Evolutionary conservation across 92 coral and sea anemone genomes (phyloP).

Genomic region (Epizoanthus scotinus): DNA sequence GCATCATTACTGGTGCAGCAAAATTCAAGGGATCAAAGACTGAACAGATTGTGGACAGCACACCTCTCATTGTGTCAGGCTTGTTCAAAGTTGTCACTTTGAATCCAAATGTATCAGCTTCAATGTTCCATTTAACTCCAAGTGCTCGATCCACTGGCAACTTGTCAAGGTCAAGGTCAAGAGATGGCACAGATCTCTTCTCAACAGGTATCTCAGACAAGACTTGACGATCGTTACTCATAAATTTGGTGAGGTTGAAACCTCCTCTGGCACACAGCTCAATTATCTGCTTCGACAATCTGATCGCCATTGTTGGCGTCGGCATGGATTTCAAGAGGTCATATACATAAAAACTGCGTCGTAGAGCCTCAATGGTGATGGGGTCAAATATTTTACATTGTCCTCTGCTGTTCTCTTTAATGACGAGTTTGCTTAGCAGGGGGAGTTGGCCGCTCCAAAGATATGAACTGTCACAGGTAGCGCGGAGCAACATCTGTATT

Average conservation of each 20-base stretch:
- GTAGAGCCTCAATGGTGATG: slow-evolving; percentile 29
- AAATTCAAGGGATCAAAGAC: slow-evolving; percentile 61
- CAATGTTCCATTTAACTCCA: slow-evolving; percentile 56
- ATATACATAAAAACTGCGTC: slow-evolving; percentile 53
- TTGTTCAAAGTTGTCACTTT: slow-evolving; percentile 46
- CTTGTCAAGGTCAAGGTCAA: slow-evolving; percentile 52
- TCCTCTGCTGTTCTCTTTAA: slow-evolving; percentile 48
- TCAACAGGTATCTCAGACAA: slow-evolving; percentile 32
- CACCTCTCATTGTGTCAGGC: slow-evolving; percentile 64
- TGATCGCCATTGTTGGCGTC: slow-evolving; percentile 22
- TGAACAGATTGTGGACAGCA: slow-evolving; percentile 50
- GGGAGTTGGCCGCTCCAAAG: slow-evolving; percentile 63
- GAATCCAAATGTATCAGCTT: slow-evolving; percentile 56
- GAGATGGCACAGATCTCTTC: slow-evolving; percentile 41
- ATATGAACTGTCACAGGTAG: slow-evolving; percentile 49
- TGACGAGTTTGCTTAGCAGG: slow-evolving; percentile 53
- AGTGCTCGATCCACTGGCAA: slow-evolving; percentile 53
- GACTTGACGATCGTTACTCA: slow-evolving; percentile 46
- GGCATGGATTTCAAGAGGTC: slow-evolving; percentile 44
- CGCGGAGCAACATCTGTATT: no score
- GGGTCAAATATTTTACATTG: slow-evolving; percentile 39
- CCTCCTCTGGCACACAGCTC: slow-evolving; percentile 53
- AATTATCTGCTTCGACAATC: slow-evolving; percentile 39
- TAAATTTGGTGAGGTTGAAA: slow-evolving; percentile 49
- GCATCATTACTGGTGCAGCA: slow-evolving; percentile 58